Conservation (phyloP, 2,113 vertebrate species). For the Ceyx cyanopectus region DNA sequence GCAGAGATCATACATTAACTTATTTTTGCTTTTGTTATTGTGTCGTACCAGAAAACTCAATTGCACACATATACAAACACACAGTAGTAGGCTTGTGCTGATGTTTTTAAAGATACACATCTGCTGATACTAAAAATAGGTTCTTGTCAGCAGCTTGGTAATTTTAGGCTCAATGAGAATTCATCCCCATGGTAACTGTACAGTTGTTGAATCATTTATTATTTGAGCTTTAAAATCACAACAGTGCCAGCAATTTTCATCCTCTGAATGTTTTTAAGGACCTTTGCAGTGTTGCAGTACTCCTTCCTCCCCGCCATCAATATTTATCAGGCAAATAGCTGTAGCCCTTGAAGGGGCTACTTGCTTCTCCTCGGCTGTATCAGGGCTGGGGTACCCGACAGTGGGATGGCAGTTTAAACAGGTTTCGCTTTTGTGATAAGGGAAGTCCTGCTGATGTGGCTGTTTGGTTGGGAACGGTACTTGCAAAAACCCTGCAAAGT, state of each 20-base stretch:
- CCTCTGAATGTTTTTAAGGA: constrained; percentile 48
- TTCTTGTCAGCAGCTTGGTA: constrained; percentile 70
- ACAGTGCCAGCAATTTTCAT: constrained; percentile 43
- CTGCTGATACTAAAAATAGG: constrained; percentile 76
- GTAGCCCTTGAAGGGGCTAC: not conserved
- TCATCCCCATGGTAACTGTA: constrained; percentile 75
- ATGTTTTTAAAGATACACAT: constrained; percentile 74
- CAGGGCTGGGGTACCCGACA: not conserved
- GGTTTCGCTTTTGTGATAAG: not conserved
- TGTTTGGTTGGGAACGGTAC: not conserved
- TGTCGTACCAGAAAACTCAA: constrained; percentile 19
- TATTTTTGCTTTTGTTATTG: constrained; percentile 22
- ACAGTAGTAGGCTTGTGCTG: constrained; percentile 58
- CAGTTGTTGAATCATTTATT: constrained; percentile 78
- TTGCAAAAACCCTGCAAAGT: not conserved
- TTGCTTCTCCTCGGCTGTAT: not conserved
- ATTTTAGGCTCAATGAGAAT: constrained; percentile 77
- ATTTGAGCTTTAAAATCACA: constrained; percentile 68
- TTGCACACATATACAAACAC: constrained; percentile 49
- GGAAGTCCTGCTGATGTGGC: fast-evolving
- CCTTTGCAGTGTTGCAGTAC: not conserved
- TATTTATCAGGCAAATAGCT: constrained; percentile 9
- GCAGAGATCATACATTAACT: not conserved
- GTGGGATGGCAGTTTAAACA: not conserved
- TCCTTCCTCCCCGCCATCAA: not conserved